These are phyloP conservation scores for Chaenodraco wilsoni DNA, from an alignment of 2,797 vertebrate species.

Conservation along the genomic window DNA sequence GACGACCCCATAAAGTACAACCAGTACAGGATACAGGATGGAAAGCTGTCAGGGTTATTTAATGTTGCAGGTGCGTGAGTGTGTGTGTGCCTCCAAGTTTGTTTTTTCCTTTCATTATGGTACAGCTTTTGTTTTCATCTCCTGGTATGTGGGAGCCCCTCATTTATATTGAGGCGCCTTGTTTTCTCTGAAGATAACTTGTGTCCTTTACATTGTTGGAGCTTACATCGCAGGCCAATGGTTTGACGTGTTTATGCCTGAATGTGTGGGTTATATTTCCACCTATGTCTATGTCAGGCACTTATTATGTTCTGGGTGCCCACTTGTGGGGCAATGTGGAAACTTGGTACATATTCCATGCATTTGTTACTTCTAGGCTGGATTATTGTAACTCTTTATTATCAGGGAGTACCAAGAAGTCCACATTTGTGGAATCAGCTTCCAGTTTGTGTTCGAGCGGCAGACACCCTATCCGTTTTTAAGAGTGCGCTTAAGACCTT, in stretches of 20 bases:
- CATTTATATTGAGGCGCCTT: slow-evolving; percentile 35
- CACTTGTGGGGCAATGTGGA: background rate
- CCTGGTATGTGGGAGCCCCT: slow-evolving; percentile 10
- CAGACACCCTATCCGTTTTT: too few relatives aligned
- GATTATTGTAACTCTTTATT: too few relatives aligned
- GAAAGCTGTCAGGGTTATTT: slow-evolving; percentile 55
- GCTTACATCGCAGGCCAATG: slow-evolving; percentile 10
- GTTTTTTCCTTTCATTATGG: slow-evolving; percentile 54
- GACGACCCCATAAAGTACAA: slow-evolving; percentile 15
- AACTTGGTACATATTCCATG: background rate
- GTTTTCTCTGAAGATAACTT: slow-evolving; percentile 25
- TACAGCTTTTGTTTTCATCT: slow-evolving; percentile 38
- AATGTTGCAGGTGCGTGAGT: slow-evolving; percentile 57
- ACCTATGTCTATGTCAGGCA: slow-evolving; percentile 4
- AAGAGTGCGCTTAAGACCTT: too few relatives aligned
- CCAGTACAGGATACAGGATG: slow-evolving; percentile 61
- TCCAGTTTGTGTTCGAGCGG: too few relatives aligned
- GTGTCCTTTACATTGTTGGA: background rate
- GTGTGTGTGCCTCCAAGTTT: slow-evolving; percentile 38
- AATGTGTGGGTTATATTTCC: slow-evolving; percentile 21
- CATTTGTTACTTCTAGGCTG: too few relatives aligned
- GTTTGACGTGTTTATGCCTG: slow-evolving; percentile 15
- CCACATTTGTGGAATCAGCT: too few relatives aligned
- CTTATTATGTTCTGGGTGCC: background rate
- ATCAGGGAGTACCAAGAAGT: too few relatives aligned